Conservation (phyloP, 2,888 invertebrate genomes). For the Branchellion lobata region DNA sequence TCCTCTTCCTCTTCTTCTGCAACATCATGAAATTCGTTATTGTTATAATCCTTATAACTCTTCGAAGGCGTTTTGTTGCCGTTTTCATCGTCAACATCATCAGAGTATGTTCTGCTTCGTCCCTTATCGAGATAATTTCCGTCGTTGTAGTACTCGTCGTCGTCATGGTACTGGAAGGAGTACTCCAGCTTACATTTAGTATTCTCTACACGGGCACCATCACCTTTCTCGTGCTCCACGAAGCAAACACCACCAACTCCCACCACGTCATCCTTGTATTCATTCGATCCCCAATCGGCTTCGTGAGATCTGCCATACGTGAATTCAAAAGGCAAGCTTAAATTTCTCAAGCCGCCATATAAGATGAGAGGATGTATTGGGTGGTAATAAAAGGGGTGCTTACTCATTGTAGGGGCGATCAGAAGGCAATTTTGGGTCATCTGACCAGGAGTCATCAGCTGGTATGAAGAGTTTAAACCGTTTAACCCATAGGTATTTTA, state of each 20-base stretch:
- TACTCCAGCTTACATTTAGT: neutral
- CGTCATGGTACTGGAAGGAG: neutral
- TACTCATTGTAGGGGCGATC: neutral
- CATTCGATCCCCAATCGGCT: conserved; percentile 5
- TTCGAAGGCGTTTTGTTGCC: neutral
- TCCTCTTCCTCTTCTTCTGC: neutral
- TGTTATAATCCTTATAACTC: neutral
- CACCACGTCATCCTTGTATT: neutral
- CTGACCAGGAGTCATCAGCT: neutral
- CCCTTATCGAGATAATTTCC: neutral
- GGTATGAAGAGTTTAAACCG: no score
- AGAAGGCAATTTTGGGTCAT: conserved; percentile 6
- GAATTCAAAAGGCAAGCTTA: no score
- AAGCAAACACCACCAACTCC: no score
- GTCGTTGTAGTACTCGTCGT: neutral
- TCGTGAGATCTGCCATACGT: neutral
- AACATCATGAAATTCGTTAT: neutral
- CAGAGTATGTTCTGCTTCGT: neutral
- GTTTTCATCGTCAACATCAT: conserved; percentile 4
- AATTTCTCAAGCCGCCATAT: no score
- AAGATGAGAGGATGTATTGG: no score
- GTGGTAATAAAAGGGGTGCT: neutral
- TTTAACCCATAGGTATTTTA: no score
- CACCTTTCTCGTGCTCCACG: no score
- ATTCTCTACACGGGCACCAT: conserved; percentile 1